phyloP scores from a whole-genome alignment of 2,113 vertebrate species.

The Pluvianellus socialis region DNA sequence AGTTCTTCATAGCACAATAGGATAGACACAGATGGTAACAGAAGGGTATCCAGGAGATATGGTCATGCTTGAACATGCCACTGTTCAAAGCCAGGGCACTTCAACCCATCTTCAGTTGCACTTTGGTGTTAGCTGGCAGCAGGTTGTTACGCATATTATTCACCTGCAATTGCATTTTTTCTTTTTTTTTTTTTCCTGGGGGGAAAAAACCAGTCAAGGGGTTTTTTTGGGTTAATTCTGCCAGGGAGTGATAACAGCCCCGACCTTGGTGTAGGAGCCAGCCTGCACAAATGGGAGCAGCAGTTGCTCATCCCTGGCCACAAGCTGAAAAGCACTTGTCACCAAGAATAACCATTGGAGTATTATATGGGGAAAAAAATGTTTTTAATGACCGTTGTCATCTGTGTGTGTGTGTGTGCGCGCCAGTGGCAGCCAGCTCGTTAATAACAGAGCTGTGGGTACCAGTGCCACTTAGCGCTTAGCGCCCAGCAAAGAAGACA shows the following conservation, averaged over 20 bases:
- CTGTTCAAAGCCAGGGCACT: background rate
- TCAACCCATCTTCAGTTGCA: background rate
- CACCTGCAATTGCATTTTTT: background rate
- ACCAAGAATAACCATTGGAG: background rate
- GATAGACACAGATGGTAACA: background rate
- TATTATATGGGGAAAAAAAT: background rate
- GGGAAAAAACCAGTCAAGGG: background rate
- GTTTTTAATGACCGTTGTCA: background rate
- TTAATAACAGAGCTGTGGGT: background rate
- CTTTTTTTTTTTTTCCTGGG: background rate
- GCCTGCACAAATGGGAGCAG: background rate
- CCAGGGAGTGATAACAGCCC: background rate
- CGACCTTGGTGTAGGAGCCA: background rate
- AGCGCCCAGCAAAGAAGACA: background rate
- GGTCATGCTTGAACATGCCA: background rate
- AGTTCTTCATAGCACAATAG: background rate
- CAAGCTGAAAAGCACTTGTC: background rate
- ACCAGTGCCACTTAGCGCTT: background rate
- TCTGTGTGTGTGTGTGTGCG: rapidly evolving
- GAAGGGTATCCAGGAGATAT: background rate
- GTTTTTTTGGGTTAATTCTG: background rate
- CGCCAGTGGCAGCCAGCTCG: background rate
- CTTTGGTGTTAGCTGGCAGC: background rate
- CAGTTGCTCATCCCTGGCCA: background rate
- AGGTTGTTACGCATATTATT: background rate